Evolutionary conservation across 2,797 vertebrate genomes (phyloP), one percentile per base, ranked within the genome.

Genomic region (Hephaestus fuliginosus): DNA sequence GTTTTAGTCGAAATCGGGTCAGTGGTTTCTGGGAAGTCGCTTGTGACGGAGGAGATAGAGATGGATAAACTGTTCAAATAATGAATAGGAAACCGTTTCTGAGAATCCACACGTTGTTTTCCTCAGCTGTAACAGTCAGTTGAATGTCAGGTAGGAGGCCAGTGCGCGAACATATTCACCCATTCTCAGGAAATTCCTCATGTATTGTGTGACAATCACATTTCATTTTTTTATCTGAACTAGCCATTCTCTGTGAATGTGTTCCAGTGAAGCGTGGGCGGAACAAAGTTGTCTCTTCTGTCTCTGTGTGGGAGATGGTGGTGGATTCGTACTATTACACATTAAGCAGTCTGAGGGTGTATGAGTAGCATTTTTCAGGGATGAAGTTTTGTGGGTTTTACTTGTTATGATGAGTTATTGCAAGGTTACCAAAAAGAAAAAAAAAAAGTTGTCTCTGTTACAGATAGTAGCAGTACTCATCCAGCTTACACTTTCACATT

Each of bases 1-100:
- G 80, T 81, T 79, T 76, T 70, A 25, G 72, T 81, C 80, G 69
- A 85, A 87, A 82, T 62, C 39, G 36, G 85, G 71, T 84, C 83
- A 86, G 81, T 66, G 64, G 79, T 76, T 88, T 81, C 72, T 76
- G 74, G 62, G 70, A 76, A 70, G 70, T 77, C 18, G 36, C 70
- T 62, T 61, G 64, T 74, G 64, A 85, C 64, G 8, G 11, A 71
- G 43, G 62, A 78, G 64, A 64, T 30, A 20, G 74, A 77, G 60
- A 70, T 2, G 15, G 53, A 69, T 75, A 71, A 80, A 82, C 22
- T 51, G 49, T 63, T 86, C 56, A 73, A 51, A 82, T 74, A 79
- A 82, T 70, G 65, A 84, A 82, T 46, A 81, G 64, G 57, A 85
- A 73, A 51, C 14, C 3, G 53, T 66, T 76, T 70, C 43, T 51